phyloP scores from a whole-genome alignment of 2,113 vertebrate genomes.

The Onychorhynchus coronatus region DNA sequence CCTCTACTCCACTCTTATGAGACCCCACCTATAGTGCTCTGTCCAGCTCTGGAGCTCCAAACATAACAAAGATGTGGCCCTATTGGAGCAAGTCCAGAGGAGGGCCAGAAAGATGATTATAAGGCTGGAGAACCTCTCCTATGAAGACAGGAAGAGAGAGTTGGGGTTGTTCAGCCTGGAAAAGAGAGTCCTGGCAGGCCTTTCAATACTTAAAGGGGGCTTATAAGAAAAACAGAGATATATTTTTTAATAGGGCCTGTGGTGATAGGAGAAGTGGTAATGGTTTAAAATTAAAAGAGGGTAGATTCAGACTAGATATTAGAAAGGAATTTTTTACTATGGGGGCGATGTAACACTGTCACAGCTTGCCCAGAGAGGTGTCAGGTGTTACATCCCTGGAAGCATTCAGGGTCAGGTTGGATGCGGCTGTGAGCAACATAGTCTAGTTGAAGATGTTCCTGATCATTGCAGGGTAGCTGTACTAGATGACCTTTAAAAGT shows the following conservation, averaged over 20 bases:
- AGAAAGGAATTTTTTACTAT: not conserved
- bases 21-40: not conserved
- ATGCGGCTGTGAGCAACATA: not conserved
- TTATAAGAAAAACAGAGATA: not conserved
- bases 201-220: not conserved
- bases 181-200: not conserved
- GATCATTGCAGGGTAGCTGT: not conserved
- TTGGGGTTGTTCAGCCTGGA: not conserved
- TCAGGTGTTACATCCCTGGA: not conserved
- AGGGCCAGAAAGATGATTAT: not conserved
- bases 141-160: not conserved
- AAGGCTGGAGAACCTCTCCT: not conserved
- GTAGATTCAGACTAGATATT: not conserved
- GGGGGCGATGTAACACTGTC: not conserved
- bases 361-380: not conserved
- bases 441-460: not conserved
- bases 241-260: not conserved
- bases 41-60: rapidly evolving
- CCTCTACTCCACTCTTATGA: not conserved
- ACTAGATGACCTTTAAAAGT: not conserved
- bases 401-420: not conserved
- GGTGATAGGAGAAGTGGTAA: rapidly evolving
- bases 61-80: not conserved
- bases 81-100: not conserved
- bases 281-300: not conserved